These are phyloP conservation scores for Grantiella picta DNA, from an alignment of 2,113 vertebrate genomes.

Conservation along the genomic window DNA sequence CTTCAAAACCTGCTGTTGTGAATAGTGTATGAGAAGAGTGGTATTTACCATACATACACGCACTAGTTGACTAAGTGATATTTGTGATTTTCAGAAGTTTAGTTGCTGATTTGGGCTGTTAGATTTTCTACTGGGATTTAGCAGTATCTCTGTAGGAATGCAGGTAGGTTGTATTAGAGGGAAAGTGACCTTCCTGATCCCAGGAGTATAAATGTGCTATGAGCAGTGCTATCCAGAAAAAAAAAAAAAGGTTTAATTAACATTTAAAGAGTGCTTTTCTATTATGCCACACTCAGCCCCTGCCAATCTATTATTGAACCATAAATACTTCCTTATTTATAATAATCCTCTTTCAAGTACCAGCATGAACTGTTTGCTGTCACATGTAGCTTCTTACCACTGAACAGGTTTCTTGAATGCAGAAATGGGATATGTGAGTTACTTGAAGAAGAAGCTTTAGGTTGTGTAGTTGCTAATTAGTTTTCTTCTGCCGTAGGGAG, in stretches of 20 bases:
- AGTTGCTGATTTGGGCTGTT: background rate
- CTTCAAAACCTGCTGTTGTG: background rate
- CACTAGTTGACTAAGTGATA: background rate
- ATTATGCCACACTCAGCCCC: background rate
- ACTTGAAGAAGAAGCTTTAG: background rate
- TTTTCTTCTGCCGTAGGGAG: slow-evolving; percentile 77
- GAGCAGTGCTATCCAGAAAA: background rate
- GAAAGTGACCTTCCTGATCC: background rate
- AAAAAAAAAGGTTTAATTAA: background rate
- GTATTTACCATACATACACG: background rate
- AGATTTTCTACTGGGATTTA: background rate
- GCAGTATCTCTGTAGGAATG: background rate
- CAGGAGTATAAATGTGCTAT: background rate
- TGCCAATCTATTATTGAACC: background rate
- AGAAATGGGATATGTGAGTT: background rate
- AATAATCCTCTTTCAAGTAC: background rate
- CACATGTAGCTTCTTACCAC: background rate
- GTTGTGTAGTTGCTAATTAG: background rate
- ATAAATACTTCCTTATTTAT: background rate
- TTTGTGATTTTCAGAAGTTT: background rate
- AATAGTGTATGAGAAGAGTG: background rate
- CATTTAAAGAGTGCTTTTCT: background rate
- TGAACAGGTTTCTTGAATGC: background rate
- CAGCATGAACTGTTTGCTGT: background rate
- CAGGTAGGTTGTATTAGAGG: background rate